Evolutionary conservation across 2,113 vertebrate genomes (phyloP), one percentile per base, ranked within the genome.

Genomic region (Pseudorhombus dupliciocellatus): DNA sequence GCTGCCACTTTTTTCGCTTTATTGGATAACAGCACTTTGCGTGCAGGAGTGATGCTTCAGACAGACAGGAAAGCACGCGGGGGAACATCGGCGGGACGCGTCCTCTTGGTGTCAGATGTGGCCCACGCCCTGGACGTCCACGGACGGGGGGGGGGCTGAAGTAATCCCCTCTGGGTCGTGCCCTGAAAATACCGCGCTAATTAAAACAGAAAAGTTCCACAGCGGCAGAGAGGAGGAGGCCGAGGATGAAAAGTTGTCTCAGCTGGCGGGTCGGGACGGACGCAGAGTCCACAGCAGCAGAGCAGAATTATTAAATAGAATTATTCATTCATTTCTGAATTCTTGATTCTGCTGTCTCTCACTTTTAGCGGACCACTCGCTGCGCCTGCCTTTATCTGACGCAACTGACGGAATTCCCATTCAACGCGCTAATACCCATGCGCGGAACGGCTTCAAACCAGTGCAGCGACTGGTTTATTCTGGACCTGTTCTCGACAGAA

Each of bases 131-230:
- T 0, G 4, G 4, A 25, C 28, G 28, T 61, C 65, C 28, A 30
- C 67, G n/a, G n/a, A n/a, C n/a, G n/a, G n/a, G n/a, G n/a, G n/a
- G n/a, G n/a, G n/a, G n/a, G n/a, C 73, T 58, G 37, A 70, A 68
- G 68, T 77, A 84, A 86, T 83, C 75, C 77, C 61, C 66, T n/a
- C 72, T 10, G 75, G 53, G 70, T 58, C 34, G 14, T n/a, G 58
- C 68, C 76, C 75, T 81, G 77, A 52, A 72, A 80, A 75, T 51
- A 61, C 58, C 72, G 64, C 63, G 20, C 76, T 83, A 79, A 88
- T 88, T 84, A 85, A 83, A 89, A 72, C 5, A 57, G 74, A 60
- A 55, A 54, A 65, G 79, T 73, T 78, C 68, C 66, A 77, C 56
- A 12, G n/a, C 4, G 15, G 26, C 62, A 62, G 69, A 54, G 46